Base-by-base conservation (phyloP, 2,888 invertebrate species). In the Agrochola litura region DNA sequence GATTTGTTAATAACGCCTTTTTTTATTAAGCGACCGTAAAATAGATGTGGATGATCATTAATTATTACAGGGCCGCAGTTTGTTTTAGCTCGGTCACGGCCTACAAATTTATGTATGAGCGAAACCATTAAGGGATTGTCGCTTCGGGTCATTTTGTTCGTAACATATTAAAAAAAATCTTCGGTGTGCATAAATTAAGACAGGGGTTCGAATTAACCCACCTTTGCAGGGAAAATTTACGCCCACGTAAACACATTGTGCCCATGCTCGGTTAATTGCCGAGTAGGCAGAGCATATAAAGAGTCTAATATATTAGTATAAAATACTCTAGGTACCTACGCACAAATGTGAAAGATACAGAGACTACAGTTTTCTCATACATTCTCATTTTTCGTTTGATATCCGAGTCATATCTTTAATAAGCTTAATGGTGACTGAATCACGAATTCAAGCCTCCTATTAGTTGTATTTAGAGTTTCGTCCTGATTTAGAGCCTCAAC, bases 41-140 rank as follows among this genome's bases (percentile, higher is more conserved):
- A 96, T 95, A 94, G 94, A 95, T 92, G 92, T 92, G 93, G 93
- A 92, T 90, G 93, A 93, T 95, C 95, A 95, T 96, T 95, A 96
- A 96, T 96, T 96, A 95, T 94, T 91, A 89, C 87, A 78, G 91
- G 91, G 92, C 89, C 91, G 92, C 94, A 94, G 95, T 96, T 95
- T 96, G 95, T 96, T 96, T 95, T 94, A 93, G 92, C 92, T 92
- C 91, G 93, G 94, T 95, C 95, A 95, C 92, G 94, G 94, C 90
- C 90, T 90, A 93, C 92, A 93, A 95, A 95, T 95, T 95, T 95
- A 95, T 95, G 93, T 95, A 94, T 94, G 93, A 94, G 94, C 93
- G 81, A 91, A 94, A 93, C 93, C 95, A 95, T 96, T 95, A 95
- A 93, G 92, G 94, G 92, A 93, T 93, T 95, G 95, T 95, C 95